Conservation (phyloP, 2,113 vertebrate genomes). For the Meleagris gallopavo region DNA sequence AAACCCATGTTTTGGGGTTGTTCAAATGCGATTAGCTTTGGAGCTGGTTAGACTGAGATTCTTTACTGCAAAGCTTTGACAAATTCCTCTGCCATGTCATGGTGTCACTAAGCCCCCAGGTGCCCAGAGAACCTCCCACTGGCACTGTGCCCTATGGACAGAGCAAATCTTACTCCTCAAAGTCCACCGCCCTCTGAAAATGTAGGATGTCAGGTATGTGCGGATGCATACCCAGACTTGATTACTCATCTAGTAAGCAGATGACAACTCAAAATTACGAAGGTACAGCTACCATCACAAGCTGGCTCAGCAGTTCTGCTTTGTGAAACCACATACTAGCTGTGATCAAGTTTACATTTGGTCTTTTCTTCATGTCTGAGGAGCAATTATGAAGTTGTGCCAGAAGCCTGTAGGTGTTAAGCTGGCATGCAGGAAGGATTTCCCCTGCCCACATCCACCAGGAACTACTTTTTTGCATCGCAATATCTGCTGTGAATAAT, state of each 20-base stretch:
- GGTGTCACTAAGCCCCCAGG: neutral
- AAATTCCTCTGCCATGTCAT: neutral
- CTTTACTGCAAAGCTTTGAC: neutral
- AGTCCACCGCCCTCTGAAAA: neutral
- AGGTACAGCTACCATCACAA: neutral
- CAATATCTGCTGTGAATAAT: neutral
- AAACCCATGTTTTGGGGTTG: rapidly evolving
- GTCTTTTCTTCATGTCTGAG: slow-evolving; percentile 20
- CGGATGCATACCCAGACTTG: neutral
- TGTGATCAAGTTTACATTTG: slow-evolving; percentile 63
- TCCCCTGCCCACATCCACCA: neutral
- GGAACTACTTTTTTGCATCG: neutral
- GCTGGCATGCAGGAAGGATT: neutral
- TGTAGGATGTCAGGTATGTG: rapidly evolving
- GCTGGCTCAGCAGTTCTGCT: neutral
- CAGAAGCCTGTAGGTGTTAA: neutral
- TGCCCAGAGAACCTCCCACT: rapidly evolving
- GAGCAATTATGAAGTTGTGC: slow-evolving; percentile 6
- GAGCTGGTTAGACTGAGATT: neutral
- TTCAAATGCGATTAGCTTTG: neutral
- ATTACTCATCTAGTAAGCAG: slow-evolving; percentile 1
- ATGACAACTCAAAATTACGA: slow-evolving; percentile 3
- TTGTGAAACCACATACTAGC: slow-evolving; percentile 29
- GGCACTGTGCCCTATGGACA: neutral
- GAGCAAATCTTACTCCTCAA: neutral